A percentile compares a stretch with the other conserved stretches of the same genome.
These are phyloP conservation scores for Macrochelys suwanniensis DNA, from an alignment of 2,797 vertebrate genomes.

Conservation along the genomic window DNA sequence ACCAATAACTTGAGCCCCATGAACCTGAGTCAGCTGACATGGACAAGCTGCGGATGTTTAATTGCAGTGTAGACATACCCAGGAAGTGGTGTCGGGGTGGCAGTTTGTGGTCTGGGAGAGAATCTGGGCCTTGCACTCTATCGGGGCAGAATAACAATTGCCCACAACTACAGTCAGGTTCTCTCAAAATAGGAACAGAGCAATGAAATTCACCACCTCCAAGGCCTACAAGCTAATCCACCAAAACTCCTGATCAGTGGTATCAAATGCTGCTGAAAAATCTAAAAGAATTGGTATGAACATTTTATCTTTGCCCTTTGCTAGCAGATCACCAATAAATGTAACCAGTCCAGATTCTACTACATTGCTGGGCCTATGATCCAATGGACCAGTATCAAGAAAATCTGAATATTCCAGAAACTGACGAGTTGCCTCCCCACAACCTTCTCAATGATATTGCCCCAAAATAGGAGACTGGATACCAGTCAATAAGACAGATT, in stretches of 20 bases:
- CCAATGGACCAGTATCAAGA: fast-evolving
- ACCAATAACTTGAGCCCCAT: background rate
- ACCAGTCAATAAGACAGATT: background rate
- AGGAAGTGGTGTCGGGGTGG: background rate
- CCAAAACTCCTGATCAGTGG: background rate
- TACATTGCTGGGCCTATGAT: background rate
- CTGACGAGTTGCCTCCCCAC: background rate
- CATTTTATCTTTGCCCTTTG: background rate
- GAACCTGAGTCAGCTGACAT: background rate
- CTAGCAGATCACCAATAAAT: background rate
- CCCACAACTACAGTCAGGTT: fast-evolving
- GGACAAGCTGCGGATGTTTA: background rate
- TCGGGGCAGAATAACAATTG: background rate
- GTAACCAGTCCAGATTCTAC: background rate
- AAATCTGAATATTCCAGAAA: background rate
- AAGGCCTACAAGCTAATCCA: background rate
- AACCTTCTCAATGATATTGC: background rate
- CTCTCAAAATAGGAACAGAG: background rate
- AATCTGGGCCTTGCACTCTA: background rate
- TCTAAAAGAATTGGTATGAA: background rate
- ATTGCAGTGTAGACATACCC: background rate
- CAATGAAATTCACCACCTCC: background rate
- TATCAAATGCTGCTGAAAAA: background rate
- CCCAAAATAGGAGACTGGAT: background rate
- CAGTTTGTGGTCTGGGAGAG: background rate